These are phyloP conservation scores for Varanus salvator DNA, from an alignment of 2,113 vertebrate species.

Conservation along the genomic window DNA sequence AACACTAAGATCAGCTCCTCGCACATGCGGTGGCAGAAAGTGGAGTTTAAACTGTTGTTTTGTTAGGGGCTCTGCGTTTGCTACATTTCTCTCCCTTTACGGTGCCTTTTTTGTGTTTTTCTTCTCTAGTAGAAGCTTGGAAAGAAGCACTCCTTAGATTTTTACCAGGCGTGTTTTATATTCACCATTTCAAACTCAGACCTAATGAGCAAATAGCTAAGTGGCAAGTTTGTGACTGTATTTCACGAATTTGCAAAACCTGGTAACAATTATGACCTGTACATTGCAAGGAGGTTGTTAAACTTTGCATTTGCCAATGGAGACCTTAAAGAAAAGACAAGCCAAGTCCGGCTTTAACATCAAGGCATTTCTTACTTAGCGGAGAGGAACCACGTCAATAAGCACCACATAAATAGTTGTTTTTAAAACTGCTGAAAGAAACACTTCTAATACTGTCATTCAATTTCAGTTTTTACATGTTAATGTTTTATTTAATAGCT, in stretches of 20 bases:
- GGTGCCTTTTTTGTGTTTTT: background rate
- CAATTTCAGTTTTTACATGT: background rate
- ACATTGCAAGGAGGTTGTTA: constrained; percentile 5
- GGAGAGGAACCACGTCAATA: background rate
- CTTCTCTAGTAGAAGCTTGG: background rate
- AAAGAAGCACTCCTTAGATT: background rate
- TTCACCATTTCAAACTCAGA: background rate
- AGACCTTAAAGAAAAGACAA: background rate
- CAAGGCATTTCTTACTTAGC: background rate
- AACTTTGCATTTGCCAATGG: background rate
- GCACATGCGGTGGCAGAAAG: background rate
- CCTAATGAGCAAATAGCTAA: background rate
- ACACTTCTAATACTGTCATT: background rate
- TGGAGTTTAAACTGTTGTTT: background rate
- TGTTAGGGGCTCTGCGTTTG: background rate
- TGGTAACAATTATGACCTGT: background rate
- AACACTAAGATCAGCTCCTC: background rate
- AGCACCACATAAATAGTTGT: background rate
- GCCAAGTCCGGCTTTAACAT: background rate
- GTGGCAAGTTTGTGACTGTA: background rate
- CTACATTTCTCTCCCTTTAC: background rate
- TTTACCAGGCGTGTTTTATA: background rate
- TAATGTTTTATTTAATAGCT: background rate
- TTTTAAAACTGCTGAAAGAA: background rate
- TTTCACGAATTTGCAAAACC: constrained; percentile 2